A percentile compares a stretch with the other conserved stretches of the same genome.
These are phyloP conservation scores for Linyphia triangularis DNA, from an alignment of 2,888 invertebrate species.

Conservation along the genomic window DNA sequence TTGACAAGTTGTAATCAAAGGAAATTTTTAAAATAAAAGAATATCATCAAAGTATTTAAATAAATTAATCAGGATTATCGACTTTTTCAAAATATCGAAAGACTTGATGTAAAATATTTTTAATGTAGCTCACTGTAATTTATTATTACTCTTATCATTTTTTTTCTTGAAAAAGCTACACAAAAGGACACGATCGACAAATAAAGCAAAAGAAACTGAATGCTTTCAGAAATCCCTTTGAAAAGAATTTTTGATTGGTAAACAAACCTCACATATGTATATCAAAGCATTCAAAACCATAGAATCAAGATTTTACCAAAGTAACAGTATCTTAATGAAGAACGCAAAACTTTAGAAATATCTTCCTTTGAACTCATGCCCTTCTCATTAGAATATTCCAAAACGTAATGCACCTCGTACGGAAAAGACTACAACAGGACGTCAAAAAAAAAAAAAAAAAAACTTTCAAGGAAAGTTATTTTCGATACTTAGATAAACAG, in stretches of 20 bases:
- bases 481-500: slow-evolving; percentile 61
- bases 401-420: slow-evolving; percentile 23
- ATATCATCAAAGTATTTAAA: not conserved
- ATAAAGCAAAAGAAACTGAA: not conserved
- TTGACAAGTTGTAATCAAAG: no score
- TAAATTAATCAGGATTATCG: not conserved
- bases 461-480: slow-evolving; percentile 35
- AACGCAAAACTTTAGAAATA: slow-evolving; percentile 28
- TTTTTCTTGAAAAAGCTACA: not conserved
- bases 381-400: slow-evolving; percentile 51
- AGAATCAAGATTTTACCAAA: slow-evolving; percentile 5
- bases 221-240: not conserved
- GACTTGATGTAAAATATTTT: not conserved
- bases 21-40: not conserved
- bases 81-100: not conserved
- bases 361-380: slow-evolving; percentile 36
- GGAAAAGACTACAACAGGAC: not conserved
- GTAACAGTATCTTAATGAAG: slow-evolving; percentile 44
- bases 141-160: not conserved
- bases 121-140: not conserved
- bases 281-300: slow-evolving; percentile 13
- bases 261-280: not conserved
- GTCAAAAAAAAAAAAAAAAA: not conserved
- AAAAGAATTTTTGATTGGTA: slow-evolving; percentile 1
- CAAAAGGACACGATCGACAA: not conserved